Evolutionary conservation across 2,113 vertebrate species (phyloP), one percentile per base, ranked within the genome.

Genomic region (Galeopterus variegatus): DNA sequence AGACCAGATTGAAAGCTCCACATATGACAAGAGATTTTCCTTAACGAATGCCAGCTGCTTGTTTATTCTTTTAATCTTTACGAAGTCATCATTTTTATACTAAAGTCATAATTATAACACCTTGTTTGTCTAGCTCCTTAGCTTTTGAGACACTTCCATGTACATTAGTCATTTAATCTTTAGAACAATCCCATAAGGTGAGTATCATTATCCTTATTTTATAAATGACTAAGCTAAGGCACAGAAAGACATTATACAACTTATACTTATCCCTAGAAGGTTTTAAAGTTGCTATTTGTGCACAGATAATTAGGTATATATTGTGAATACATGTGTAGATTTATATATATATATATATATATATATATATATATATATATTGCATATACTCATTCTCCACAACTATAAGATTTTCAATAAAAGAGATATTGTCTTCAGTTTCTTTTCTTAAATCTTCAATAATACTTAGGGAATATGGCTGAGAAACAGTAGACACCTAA

Each of bases 341-440:
- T 33, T 52, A 18, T 62, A 28, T 15, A 91, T 48, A n/a, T 64
- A 45, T 41, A 41, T 41, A 41, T 41, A 41, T 41, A 41, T 41
- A 41, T 62, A 28, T 15, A 91, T 48, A n/a, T 64, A 45, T 41
- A 41, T 41, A 41, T 41, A 41, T 41, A 41, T 41, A 41, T n/a
- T n/a, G n/a, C 3, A 60, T 52, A 41, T 31, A 58, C 52, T 89
- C 41, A 28, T 77, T 88, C 45, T 33, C 9, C 2, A 80, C 48
- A 85, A 85, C n/a, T 76, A 24, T 86, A 85, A 86, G 52, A 65
- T 82, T 91, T 54, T 54, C 54, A 72, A 81, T 65, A 82, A 89
- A 94, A 79, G 36, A 93, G 4, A 67, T 19, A 92, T 65, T 56
- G 56, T 65, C 67, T 88, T 82, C 50, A 60, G 33, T 54, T 85